A percentile compares a stretch with the other conserved stretches of the same genome.
These are phyloP conservation scores for Drosophila athabasca DNA, from an alignment of 1,140 invertebrate genomes.

Conservation along the genomic window DNA sequence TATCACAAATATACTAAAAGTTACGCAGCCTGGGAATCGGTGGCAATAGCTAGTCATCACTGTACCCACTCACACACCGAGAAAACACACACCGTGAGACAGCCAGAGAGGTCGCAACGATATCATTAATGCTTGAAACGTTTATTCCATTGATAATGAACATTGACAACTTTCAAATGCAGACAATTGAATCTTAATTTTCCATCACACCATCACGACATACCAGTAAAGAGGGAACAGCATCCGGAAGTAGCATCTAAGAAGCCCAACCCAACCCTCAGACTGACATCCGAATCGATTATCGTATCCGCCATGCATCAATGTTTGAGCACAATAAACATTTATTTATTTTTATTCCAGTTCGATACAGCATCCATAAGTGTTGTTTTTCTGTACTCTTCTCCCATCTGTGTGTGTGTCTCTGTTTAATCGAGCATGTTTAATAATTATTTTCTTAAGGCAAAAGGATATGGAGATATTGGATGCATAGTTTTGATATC, in stretches of 20 bases:
- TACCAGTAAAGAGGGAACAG: neutral
- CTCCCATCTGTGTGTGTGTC: neutral
- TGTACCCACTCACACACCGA: constrained; percentile 3
- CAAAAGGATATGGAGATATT: neutral
- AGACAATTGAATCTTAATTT: constrained; percentile 82
- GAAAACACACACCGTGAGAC: neutral
- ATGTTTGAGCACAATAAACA: constrained; percentile 69
- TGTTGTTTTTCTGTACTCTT: neutral
- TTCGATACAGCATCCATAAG: neutral
- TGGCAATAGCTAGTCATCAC: neutral
- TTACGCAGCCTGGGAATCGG: no score
- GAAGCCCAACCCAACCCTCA: neutral
- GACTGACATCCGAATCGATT: constrained; percentile 23
- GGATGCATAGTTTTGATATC: neutral
- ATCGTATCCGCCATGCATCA: constrained; percentile 60
- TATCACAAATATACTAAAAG: no score
- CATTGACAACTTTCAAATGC: constrained; percentile 76
- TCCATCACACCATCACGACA: constrained; percentile 24
- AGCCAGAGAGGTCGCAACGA: constrained; percentile 38
- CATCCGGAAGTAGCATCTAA: neutral
- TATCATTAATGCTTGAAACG: constrained; percentile 65
- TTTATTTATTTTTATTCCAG: constrained; percentile 63
- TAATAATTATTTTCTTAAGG: constrained; percentile 26
- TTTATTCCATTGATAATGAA: constrained; percentile 75
- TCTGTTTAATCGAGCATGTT: constrained; percentile 14